Percentiles rank a stretch among this genome's conserved stretches.
Evolutionary conservation across 2,888 invertebrate genomes (phyloP).

Genomic region (Limnephilus auricula): DNA sequence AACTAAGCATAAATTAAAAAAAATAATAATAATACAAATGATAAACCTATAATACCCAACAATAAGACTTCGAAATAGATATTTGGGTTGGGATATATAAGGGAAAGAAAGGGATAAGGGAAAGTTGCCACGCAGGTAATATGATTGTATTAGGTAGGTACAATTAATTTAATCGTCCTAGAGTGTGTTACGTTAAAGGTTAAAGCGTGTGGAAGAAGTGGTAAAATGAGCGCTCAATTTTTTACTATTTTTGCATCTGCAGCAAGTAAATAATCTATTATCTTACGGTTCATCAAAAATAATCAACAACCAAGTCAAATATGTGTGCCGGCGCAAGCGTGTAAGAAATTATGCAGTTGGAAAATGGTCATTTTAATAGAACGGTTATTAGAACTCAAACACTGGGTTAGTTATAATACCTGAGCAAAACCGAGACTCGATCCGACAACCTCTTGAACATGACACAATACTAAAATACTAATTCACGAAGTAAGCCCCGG

Average conservation of each 20-base stretch:
- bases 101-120: no score
- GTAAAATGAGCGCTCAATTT: neutral
- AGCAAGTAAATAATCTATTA: neutral
- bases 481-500: neutral
- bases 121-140: no score
- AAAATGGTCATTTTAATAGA: neutral
- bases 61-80: no score
- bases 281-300: neutral
- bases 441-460: conserved; percentile 20
- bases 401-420: neutral
- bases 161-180: no score
- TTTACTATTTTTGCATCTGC: neutral
- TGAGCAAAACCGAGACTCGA: neutral
- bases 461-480: conserved; percentile 6
- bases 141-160: no score
- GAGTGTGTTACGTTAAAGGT: no score
- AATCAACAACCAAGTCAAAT: neutral
- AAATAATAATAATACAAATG: no score
- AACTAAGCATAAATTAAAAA: no score
- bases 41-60: no score
- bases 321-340: neutral
- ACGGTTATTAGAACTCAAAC: neutral
- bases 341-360: no score
- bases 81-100: no score
- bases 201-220: neutral